Base-by-base conservation (phyloP, 2,888 invertebrate species). In the Xanthorhoe spadicearia region DNA sequence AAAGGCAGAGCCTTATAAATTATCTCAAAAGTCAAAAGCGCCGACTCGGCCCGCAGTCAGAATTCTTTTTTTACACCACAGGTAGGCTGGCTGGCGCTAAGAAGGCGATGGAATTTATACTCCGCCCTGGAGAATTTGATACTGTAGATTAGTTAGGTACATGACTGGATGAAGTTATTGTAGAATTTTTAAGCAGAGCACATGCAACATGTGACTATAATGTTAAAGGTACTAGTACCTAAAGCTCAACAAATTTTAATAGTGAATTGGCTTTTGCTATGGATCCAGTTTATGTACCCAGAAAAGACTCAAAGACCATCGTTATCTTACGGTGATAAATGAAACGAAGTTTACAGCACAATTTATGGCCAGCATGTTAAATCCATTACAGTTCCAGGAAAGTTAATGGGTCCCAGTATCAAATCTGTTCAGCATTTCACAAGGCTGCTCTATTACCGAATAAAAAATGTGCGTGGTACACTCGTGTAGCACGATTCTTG, bases 11-110 rank as follows among this genome's bases (percentile, higher is more conserved):
- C 90, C 92, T 92, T 92, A 92, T 92, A 92, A 92, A 92, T 92
- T 91, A 92, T 93, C 90, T 90, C 92, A 92, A 93, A 93, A 92
- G 92, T 90, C 93, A 93, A 93, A 93, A 92, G 92, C 85, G 91
- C 92, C 93, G 93, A 89, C 92, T 82, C 89, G 90, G 91, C 85
- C 89, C 86, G 86, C 83, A 86, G 88, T 88, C 90, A 87, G 89
- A 90, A 90, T 86, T 84, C 81, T 90, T 93, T 92, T 91, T 93
- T 92, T 92, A 87, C 85, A 86, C 86, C 85, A 88, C 92, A 90
- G 92, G 92, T 88, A 90, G 86, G 87, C 90, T 89, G 90, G 90
- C 92, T 82, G 83, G 83, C 83, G 93, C 93, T 93, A 92, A 92
- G 91, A 89, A 87, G 87, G 85, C 85, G 76, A 85, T 83, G 90